A percentile compares a stretch with the other conserved stretches of the same genome.
Evolutionary conservation across 1,140 invertebrate genomes (phyloP).

Genomic region (Drosophila pseudoananassae): DNA sequence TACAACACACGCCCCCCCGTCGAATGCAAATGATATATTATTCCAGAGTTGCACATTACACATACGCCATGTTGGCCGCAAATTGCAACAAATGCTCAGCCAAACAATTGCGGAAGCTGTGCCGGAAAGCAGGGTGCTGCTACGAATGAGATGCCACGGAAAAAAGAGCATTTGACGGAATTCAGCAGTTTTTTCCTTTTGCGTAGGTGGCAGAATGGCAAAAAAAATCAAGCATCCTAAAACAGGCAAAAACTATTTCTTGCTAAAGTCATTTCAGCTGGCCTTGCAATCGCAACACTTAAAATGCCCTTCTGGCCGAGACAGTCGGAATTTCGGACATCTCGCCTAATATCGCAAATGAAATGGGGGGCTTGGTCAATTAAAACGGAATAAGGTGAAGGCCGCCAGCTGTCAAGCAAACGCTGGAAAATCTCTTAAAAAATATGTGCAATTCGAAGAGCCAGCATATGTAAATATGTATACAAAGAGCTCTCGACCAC

Average conservation of each 20-base stretch:
- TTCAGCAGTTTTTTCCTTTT: constrained; percentile 10
- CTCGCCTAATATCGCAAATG: constrained; percentile 32
- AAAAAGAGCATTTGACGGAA: constrained; percentile 28
- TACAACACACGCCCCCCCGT: too few relatives aligned
- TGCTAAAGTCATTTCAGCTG: constrained; percentile 12
- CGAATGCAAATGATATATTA: constrained; percentile 46
- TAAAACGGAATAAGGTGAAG: constrained; percentile 58
- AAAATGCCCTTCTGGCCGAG: constrained; percentile 21
- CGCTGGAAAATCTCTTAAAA: constrained; percentile 28
- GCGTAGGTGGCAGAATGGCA: constrained; percentile 1
- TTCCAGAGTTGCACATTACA: constrained; percentile 40
- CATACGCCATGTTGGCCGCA: constrained; percentile 47
- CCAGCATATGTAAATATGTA: constrained; percentile 39
- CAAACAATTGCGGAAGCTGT: constrained; percentile 15
- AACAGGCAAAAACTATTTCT: constrained; percentile 9
- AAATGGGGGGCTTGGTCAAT: constrained; percentile 49
- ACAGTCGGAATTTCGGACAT: constrained; percentile 19
- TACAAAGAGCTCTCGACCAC: constrained; percentile 18
- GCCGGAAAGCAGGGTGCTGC: constrained; percentile 22
- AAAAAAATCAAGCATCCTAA: constrained; percentile 24
- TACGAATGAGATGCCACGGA: not conserved
- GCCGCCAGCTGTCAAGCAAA: constrained; percentile 44
- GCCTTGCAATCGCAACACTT: constrained; percentile 26
- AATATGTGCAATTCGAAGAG: constrained; percentile 18
- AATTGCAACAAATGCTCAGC: constrained; percentile 48